Percentiles rank a stretch among this genome's conserved stretches.
These are phyloP conservation scores for Smutsia gigantea DNA, from an alignment of 2,797 vertebrate genomes.

Conservation along the genomic window DNA sequence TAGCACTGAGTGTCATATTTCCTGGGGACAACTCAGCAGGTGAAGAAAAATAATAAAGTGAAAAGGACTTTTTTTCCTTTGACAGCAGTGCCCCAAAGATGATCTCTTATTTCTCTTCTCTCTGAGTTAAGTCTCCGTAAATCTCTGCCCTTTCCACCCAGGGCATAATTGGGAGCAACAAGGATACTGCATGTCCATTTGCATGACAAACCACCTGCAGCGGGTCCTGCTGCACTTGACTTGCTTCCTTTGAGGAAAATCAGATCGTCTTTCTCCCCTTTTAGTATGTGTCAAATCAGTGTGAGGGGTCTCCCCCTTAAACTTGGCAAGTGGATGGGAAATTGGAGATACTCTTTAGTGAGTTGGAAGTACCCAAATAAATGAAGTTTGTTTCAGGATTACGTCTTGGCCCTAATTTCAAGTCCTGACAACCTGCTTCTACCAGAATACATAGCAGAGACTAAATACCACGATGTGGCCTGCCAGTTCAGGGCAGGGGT, in stretches of 20 bases:
- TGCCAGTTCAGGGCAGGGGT: not conserved
- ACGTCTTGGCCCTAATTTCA: conserved; percentile 38
- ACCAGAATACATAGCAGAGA: not conserved
- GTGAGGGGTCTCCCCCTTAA: not conserved
- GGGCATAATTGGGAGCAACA: conserved; percentile 27
- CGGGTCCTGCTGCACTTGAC: not conserved
- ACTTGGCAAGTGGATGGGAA: not conserved
- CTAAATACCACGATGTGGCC: not conserved
- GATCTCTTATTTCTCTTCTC: conserved; percentile 50
- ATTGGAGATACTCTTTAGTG: not conserved
- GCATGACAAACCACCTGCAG: not conserved
- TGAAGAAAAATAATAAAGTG: conserved; percentile 45
- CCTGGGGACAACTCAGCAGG: conserved; percentile 34
- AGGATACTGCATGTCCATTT: not conserved
- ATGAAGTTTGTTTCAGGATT: conserved; percentile 33
- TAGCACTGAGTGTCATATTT: conserved; percentile 25
- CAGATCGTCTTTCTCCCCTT: conserved; percentile 22
- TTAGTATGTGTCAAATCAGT: not conserved
- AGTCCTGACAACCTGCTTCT: conserved; percentile 12
- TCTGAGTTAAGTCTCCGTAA: conserved; percentile 47
- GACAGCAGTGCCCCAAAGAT: not conserved
- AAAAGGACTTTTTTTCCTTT: not conserved
- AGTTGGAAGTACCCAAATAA: conserved; percentile 38
- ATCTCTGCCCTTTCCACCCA: not conserved
- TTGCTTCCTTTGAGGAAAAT: conserved; percentile 53